These are phyloP conservation scores for Zosterops pallidus DNA, from an alignment of 2,113 vertebrate genomes.

Conservation along the genomic window DNA sequence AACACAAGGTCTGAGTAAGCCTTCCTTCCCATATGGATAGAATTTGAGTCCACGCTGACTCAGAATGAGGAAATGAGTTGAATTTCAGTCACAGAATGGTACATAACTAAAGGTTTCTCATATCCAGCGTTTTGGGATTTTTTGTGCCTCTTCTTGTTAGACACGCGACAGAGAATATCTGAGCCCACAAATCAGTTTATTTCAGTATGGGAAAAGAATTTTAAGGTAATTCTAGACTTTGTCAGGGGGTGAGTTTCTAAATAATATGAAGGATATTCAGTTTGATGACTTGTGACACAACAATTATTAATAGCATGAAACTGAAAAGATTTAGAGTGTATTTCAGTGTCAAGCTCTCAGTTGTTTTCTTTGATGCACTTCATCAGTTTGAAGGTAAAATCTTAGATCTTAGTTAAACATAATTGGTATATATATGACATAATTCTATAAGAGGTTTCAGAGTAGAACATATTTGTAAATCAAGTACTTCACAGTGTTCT, in stretches of 20 bases:
- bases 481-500: neutral
- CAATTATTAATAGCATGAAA: neutral
- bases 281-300: neutral
- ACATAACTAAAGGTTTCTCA: neutral
- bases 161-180: neutral
- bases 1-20: neutral
- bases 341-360: neutral
- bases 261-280: neutral
- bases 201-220: neutral
- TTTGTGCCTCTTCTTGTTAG: neutral
- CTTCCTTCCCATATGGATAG: neutral
- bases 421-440: neutral
- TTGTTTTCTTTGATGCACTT: neutral
- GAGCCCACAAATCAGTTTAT: neutral
- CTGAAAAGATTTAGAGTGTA: neutral
- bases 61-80: neutral
- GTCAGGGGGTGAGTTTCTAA: neutral
- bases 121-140: neutral
- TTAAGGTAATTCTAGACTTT: neutral
- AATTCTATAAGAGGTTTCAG: conserved; percentile 1
- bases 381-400: neutral
- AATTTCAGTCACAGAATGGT: neutral
- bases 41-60: neutral
- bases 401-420: neutral
- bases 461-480: neutral